Percentiles rank a stretch among this genome's conserved stretches.
Conservation (phyloP, 2,888 invertebrate species). For the Scotopteryx bipunctaria region DNA sequence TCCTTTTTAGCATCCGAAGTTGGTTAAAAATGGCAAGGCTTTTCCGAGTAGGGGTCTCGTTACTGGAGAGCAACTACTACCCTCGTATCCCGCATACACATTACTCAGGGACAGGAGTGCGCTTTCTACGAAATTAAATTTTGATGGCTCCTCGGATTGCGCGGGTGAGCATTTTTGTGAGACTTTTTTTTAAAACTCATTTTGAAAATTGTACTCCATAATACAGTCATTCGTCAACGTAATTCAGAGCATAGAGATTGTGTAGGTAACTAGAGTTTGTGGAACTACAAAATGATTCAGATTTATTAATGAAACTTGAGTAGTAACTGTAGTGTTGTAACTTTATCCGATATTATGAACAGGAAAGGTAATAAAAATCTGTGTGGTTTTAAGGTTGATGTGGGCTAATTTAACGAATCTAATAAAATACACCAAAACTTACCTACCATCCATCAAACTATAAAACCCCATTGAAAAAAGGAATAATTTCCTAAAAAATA, state of each 20-base stretch:
- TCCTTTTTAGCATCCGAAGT: conserved; percentile 1
- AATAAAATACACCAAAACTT: too few relatives aligned
- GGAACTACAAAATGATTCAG: too few relatives aligned
- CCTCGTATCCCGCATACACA: conserved; percentile 61
- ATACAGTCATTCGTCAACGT: conserved; percentile 31
- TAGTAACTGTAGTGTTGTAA: too few relatives aligned
- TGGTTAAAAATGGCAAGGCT: conserved; percentile 13
- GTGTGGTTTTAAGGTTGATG: too few relatives aligned
- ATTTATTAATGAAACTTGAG: too few relatives aligned
- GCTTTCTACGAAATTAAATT: conserved; percentile 78
- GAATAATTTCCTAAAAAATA: too few relatives aligned
- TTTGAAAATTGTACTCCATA: conserved; percentile 51
- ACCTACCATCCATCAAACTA: too few relatives aligned
- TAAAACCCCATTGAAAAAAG: too few relatives aligned
- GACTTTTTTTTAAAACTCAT: conserved; percentile 53
- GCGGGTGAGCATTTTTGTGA: conserved; percentile 49
- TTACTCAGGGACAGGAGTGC: conserved; percentile 62
- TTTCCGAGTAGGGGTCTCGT: conserved; percentile 31
- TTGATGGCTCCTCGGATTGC: conserved; percentile 68
- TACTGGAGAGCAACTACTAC: conserved; percentile 39
- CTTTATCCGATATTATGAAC: too few relatives aligned
- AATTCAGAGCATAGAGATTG: conserved; percentile 21
- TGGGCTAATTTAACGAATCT: too few relatives aligned
- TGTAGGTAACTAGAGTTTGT: background rate
- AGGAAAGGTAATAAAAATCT: too few relatives aligned